Percentiles rank a stretch among this genome's conserved stretches.
These are phyloP conservation scores for Scortum barcoo DNA, from an alignment of 2,113 vertebrate species.

Conservation along the genomic window DNA sequence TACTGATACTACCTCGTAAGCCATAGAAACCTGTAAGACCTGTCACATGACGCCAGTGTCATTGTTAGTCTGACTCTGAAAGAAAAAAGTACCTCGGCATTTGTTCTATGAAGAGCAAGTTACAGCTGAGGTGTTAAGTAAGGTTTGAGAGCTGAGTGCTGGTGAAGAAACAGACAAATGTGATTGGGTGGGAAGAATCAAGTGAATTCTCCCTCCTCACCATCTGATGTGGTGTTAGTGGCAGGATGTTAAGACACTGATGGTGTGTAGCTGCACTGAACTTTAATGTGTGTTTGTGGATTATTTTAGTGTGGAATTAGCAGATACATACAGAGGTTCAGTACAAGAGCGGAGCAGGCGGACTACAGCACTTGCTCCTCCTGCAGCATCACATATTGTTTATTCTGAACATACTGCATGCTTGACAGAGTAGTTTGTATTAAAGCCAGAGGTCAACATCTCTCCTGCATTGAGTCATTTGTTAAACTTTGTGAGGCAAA, in stretches of 20 bases:
- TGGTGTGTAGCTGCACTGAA: background rate
- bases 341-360: background rate
- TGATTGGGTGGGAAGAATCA: background rate
- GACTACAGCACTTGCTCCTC: background rate
- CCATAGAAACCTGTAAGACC: background rate
- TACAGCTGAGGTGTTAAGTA: background rate
- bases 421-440: background rate
- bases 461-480: background rate
- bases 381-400: conserved; percentile 2
- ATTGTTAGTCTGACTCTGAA: background rate
- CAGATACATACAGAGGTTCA: background rate
- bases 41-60: background rate
- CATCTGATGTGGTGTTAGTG: too few relatives aligned
- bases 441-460: conserved; percentile 18
- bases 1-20: background rate
- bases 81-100: too few relatives aligned
- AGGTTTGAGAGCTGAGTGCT: background rate
- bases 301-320: background rate
- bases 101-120: background rate
- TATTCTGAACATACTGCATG: background rate
- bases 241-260: too few relatives aligned
- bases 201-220: too few relatives aligned
- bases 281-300: background rate
- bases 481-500: background rate
- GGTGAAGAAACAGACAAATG: background rate